Conservation (phyloP, 2,797 vertebrate genomes). For the Labeo calbasu region DNA sequence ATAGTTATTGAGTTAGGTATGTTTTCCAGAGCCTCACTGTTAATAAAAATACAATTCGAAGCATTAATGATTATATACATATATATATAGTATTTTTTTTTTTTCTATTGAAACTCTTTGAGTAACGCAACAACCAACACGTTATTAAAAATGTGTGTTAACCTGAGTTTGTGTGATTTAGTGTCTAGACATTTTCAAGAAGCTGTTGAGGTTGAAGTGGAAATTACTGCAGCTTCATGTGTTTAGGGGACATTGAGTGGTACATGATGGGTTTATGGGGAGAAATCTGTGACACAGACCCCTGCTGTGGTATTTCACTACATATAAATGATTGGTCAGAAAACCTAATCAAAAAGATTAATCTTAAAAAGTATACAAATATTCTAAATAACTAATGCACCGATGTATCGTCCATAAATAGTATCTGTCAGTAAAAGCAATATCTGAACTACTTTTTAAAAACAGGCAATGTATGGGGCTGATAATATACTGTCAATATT, state of each 20-base stretch:
- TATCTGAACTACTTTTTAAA: neutral
- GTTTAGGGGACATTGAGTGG: too few relatives aligned
- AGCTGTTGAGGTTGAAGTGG: too few relatives aligned
- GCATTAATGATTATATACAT: neutral
- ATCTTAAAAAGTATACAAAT: neutral
- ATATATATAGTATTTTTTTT: too few relatives aligned
- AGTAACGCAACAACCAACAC: neutral
- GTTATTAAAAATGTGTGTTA: neutral
- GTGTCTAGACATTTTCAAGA: neutral
- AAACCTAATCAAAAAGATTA: neutral
- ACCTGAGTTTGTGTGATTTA: neutral
- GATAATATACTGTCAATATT: neutral
- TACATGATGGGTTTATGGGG: too few relatives aligned
- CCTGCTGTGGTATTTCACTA: neutral
- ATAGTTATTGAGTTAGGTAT: slow-evolving; percentile 13
- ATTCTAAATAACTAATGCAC: neutral
- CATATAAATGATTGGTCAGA: neutral
- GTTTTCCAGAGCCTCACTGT: neutral
- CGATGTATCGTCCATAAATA: neutral
- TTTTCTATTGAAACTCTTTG: neutral
- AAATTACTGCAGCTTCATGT: too few relatives aligned
- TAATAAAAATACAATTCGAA: neutral
- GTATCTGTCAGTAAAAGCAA: neutral
- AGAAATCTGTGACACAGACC: too few relatives aligned
- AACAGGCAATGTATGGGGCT: neutral